Percentiles rank a stretch among this genome's conserved stretches.
Evolutionary conservation across 1,140 invertebrate genomes (phyloP).

Genomic region (Drosophila nikananu): DNA sequence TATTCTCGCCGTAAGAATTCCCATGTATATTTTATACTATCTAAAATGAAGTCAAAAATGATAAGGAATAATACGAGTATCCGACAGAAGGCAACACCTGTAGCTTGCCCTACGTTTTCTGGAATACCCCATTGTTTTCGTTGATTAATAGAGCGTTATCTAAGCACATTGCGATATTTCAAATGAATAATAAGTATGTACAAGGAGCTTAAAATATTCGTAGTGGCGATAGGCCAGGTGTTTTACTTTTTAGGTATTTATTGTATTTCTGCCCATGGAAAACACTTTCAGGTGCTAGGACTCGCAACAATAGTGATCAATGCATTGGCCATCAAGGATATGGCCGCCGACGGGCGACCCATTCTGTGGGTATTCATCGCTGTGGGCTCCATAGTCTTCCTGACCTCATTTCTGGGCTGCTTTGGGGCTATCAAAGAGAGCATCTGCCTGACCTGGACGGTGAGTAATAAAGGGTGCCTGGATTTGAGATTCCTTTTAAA

Average conservation of each 20-base stretch:
- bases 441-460: conserved; percentile 91
- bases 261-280: neutral
- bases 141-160: conserved; percentile 7
- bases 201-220: conserved; percentile 6
- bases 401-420: conserved; percentile 91
- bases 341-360: conserved; percentile 22
- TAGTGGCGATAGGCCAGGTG: conserved; percentile 23
- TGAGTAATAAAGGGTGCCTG: conserved; percentile 81
- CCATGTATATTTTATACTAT: neutral
- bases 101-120: neutral
- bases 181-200: conserved; percentile 13
- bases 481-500: neutral
- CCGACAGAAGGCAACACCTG: too few relatives aligned
- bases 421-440: conserved; percentile 93
- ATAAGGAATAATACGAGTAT: neutral
- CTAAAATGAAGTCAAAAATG: neutral
- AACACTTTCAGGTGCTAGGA: conserved; percentile 51
- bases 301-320: conserved; percentile 60
- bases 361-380: conserved; percentile 85
- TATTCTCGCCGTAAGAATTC: neutral
- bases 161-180: conserved; percentile 2
- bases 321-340: conserved; percentile 43
- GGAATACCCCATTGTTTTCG: conserved; percentile 9
- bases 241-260: conserved; percentile 16
- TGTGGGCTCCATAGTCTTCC: conserved; percentile 56